phyloP scores from a whole-genome alignment of 2,113 vertebrate genomes.

The Trematomus loennbergii region DNA sequence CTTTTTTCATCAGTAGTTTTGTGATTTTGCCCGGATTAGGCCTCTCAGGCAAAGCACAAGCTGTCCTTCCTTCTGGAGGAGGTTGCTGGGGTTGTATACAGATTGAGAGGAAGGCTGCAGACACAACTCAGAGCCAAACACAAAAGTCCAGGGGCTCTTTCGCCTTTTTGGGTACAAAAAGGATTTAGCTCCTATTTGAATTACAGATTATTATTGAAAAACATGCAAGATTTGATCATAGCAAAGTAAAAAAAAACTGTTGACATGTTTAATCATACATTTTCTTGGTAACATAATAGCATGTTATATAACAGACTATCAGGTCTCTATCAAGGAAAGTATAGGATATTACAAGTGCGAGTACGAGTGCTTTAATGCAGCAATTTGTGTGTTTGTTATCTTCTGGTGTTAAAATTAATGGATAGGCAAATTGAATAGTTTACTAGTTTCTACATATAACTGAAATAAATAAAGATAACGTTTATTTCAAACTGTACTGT shows the following conservation, averaged over 20 bases:
- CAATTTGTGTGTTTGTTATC: too few species aligned
- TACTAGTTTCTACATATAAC: too few species aligned
- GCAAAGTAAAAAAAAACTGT: not conserved
- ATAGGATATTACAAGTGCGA: too few species aligned
- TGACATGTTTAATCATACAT: too few species aligned
- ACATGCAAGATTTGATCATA: not conserved
- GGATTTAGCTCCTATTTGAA: not conserved
- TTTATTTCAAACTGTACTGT: too few species aligned
- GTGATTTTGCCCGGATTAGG: not conserved
- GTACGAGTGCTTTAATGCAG: too few species aligned
- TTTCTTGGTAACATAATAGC: not conserved
- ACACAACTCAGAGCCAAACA: not conserved
- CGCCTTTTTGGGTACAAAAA: not conserved
- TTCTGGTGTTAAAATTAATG: too few species aligned
- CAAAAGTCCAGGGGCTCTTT: not conserved
- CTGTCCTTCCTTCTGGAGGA: not conserved
- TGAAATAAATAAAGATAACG: too few species aligned
- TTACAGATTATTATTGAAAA: not conserved
- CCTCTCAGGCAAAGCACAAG: not conserved
- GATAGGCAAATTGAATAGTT: too few species aligned
- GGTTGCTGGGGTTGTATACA: not conserved
- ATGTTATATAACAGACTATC: not conserved
- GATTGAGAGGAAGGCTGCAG: not conserved
- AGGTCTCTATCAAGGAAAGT: not conserved
- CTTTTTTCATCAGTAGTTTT: not conserved